phyloP scores from a whole-genome alignment of 2,113 vertebrate genomes.

The Choloepus hoffmanni region DNA sequence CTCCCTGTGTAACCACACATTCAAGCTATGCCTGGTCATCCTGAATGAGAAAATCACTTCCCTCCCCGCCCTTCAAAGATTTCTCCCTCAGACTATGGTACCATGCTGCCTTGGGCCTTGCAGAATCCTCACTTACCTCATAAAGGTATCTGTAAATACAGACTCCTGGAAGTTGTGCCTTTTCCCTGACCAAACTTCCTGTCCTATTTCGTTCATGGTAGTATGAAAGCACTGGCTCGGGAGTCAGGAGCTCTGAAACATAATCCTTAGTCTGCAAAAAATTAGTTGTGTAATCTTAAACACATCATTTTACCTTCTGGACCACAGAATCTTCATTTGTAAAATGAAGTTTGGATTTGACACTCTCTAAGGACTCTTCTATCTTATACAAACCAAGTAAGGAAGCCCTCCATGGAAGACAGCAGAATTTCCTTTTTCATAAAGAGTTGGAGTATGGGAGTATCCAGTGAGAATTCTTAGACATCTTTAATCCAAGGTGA shows the following conservation, averaged over 20 bases:
- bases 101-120: background rate
- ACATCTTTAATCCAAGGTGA: background rate
- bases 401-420: background rate
- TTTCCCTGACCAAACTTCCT: background rate
- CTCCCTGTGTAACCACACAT: background rate
- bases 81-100: background rate
- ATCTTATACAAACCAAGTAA: background rate
- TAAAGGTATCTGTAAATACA: constrained; percentile 3
- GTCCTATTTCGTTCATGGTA: background rate
- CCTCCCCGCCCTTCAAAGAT: background rate
- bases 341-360: constrained; percentile 8
- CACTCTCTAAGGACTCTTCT: background rate
- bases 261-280: background rate
- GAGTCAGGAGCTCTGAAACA: background rate
- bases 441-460: background rate
- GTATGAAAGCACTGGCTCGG: background rate
- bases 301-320: background rate
- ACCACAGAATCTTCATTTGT: constrained; percentile 28
- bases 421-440: constrained; percentile 9
- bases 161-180: background rate
- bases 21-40: background rate
- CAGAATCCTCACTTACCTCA: background rate
- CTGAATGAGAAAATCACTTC: background rate
- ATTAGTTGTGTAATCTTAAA: background rate
- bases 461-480: background rate